Evolutionary conservation across 1,140 invertebrate genomes (phyloP).

Genomic region (Drosophila orena): DNA sequence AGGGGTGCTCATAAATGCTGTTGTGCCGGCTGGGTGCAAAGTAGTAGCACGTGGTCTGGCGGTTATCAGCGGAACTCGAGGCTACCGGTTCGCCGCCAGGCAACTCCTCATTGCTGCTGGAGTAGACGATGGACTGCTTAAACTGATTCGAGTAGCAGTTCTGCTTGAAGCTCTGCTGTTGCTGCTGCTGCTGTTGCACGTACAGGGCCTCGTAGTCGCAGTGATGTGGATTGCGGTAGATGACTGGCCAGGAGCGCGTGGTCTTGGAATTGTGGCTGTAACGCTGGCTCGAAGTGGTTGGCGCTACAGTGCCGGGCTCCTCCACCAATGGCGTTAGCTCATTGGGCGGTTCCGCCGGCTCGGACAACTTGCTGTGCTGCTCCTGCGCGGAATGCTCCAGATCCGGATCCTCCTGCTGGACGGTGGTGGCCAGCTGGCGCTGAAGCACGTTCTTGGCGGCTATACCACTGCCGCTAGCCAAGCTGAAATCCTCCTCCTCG

Average conservation of each 20-base stretch:
- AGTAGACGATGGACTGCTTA: constrained; percentile 81
- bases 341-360: constrained; percentile 53
- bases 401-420: constrained; percentile 59
- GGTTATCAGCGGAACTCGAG: constrained; percentile 44
- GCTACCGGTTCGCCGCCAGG: constrained; percentile 39
- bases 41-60: constrained; percentile 79
- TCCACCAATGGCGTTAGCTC: constrained; percentile 70
- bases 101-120: constrained; percentile 80
- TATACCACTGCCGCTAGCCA: constrained; percentile 64
- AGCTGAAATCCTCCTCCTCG: constrained; percentile 82
- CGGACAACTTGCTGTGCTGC: constrained; percentile 29
- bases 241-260: constrained; percentile 84
- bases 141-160: constrained; percentile 84
- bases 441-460: constrained; percentile 68
- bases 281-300: constrained; percentile 55
- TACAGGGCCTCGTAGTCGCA: constrained; percentile 84
- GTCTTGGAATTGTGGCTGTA: constrained; percentile 83
- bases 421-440: constrained; percentile 67
- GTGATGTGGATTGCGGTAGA: constrained; percentile 83
- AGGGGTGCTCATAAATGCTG: constrained; percentile 84
- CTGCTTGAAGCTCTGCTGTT: constrained; percentile 69
- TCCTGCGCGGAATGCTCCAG: constrained; percentile 38
- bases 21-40: constrained; percentile 79
- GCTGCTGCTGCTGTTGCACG: constrained; percentile 67
- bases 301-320: constrained; percentile 40